phyloP scores from a whole-genome alignment of 2,113 vertebrate species.

The Trachemys scripta region DNA sequence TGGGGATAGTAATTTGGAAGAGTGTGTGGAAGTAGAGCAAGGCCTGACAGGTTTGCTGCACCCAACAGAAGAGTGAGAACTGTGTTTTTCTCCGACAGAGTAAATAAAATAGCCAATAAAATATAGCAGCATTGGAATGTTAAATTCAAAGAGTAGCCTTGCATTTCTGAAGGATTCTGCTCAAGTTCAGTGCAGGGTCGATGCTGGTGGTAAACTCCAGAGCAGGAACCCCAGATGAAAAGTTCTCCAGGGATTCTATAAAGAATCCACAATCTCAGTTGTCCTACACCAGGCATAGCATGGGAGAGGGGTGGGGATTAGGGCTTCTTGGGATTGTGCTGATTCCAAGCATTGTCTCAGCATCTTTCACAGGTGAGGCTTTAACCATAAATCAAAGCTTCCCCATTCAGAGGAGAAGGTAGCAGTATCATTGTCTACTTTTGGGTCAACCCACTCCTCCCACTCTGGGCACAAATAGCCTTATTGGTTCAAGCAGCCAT shows the following conservation, averaged over 20 bases:
- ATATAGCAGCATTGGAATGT: not conserved
- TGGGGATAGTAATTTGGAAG: not conserved
- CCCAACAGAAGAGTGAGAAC: too few species aligned
- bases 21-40: too few species aligned
- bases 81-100: too few species aligned
- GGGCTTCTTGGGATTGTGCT: not conserved
- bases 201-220: not conserved
- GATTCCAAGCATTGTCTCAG: not conserved
- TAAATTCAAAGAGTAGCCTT: accelerated
- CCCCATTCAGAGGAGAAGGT: not conserved
- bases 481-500: not conserved
- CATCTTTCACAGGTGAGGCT: not conserved
- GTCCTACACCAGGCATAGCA: not conserved
- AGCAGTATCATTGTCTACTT: accelerated
- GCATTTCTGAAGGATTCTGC: not conserved
- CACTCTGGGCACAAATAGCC: not conserved
- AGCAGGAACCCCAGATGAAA: not conserved
- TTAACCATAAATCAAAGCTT: not conserved
- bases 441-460: not conserved
- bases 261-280: not conserved
- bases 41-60: too few species aligned
- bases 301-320: not conserved
- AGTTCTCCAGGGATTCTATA: not conserved
- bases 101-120: not conserved
- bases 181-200: not conserved